phyloP scores from a whole-genome alignment of 1,140 invertebrate species.

The Megalopta genalis region DNA sequence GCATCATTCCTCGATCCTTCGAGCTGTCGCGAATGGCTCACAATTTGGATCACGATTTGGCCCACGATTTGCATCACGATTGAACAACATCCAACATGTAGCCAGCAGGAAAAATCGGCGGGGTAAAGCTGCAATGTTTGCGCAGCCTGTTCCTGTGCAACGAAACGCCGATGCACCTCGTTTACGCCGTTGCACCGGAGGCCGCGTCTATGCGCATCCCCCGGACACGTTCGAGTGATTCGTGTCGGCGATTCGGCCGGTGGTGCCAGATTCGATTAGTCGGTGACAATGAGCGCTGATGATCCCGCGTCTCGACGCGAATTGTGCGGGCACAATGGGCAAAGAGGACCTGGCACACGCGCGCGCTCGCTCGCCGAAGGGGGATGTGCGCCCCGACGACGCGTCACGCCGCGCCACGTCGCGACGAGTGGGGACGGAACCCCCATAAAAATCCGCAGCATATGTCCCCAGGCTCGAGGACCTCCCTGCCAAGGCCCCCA shows the following conservation, averaged over 20 bases:
- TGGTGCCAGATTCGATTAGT: conserved; percentile 71
- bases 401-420: no score
- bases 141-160: no score
- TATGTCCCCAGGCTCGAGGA: conserved; percentile 57
- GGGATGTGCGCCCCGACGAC: conserved; percentile 3
- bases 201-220: not conserved
- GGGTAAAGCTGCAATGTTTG: no score
- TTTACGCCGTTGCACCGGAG: conserved; percentile 22
- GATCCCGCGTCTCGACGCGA: conserved; percentile 67
- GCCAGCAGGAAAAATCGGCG: no score
- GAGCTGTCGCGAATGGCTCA: no score
- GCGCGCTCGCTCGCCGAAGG: conserved; percentile 12
- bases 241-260: conserved; percentile 59
- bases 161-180: not conserved
- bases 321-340: conserved; percentile 60
- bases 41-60: no score
- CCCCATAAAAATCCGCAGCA: conserved; percentile 61
- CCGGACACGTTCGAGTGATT: conserved; percentile 24
- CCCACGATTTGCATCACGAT: no score
- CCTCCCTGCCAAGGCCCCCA: conserved; percentile 20
- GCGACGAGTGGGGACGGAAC: not conserved
- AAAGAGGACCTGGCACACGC: conserved; percentile 11
- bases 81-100: no score
- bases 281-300: conserved; percentile 71
- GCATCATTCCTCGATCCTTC: no score